Evolutionary conservation across 1,140 invertebrate genomes (phyloP).

Genomic region (Lutraria rhynchaena): DNA sequence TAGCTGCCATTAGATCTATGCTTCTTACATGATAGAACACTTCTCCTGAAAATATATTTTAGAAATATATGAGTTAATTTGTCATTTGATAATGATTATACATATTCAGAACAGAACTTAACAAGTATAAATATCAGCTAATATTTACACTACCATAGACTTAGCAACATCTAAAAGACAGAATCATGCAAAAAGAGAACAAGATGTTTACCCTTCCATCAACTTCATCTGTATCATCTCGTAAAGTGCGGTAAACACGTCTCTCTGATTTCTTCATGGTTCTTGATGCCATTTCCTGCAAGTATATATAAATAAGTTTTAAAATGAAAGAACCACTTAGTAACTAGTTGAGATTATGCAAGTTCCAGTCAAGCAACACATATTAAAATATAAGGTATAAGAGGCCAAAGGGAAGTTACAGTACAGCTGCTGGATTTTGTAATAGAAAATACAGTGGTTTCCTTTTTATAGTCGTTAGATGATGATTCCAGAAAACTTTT

Average conservation of each 20-base stretch:
- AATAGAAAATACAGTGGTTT: no score
- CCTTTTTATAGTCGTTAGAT: no score
- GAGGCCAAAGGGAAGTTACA: not conserved
- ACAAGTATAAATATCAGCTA: not conserved
- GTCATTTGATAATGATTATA: not conserved
- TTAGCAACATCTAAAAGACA: not conserved
- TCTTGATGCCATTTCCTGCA: conserved; percentile 46
- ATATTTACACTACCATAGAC: not conserved
- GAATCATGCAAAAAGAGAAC: not conserved
- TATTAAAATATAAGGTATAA: not conserved
- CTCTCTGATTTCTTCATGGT: conserved; percentile 33
- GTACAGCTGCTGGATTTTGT: no score
- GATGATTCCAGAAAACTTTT: no score
- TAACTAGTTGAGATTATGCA: not conserved
- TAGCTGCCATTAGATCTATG: conserved; percentile 1
- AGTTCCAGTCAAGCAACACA: not conserved
- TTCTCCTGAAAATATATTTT: conserved; percentile 16
- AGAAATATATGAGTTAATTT: not conserved
- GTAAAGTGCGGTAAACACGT: not conserved
- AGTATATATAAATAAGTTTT: not conserved
- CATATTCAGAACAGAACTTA: not conserved
- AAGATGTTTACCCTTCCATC: conserved; percentile 22
- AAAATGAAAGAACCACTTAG: no score
- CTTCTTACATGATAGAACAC: conserved; percentile 24
- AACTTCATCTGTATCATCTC: conserved; percentile 26